Conservation (phyloP, 1,140 invertebrate genomes). For the Drosophila mojavensis region DNA sequence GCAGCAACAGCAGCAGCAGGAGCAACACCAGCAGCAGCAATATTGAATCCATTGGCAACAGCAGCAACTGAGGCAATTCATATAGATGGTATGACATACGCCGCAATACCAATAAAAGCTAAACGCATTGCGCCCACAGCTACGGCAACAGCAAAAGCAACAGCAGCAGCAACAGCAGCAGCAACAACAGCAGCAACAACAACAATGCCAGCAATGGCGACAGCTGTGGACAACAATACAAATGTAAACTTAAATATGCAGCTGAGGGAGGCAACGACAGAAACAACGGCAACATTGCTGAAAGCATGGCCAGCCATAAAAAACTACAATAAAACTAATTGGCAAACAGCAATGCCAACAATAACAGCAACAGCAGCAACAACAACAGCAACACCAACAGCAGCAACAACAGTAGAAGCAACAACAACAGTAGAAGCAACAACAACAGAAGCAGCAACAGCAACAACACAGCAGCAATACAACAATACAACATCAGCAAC, state of each 20-base stretch:
- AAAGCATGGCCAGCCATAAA: constrained; percentile 4
- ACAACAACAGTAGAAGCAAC: constrained; percentile 8
- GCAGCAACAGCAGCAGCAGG: background rate
- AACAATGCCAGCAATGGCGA: constrained; percentile 11
- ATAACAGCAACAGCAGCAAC: background rate
- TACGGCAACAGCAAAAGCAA: constrained; percentile 1
- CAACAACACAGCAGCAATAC: background rate
- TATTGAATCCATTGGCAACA: constrained; percentile 29
- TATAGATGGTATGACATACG: constrained; percentile 13
- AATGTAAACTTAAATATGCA: constrained; percentile 25
- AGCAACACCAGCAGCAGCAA: constrained; percentile 10
- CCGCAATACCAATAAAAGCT: constrained; percentile 53
- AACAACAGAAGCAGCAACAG: background rate
- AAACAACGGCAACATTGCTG: background rate
- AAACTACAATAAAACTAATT: constrained; percentile 35
- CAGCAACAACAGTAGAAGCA: background rate
- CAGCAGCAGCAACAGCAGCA: constrained; percentile 20
- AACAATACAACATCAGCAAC: constrained; percentile 8
- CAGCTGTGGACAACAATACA: constrained; percentile 5
- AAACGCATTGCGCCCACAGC: constrained; percentile 44
- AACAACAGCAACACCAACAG: background rate
- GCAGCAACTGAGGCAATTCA: constrained; percentile 4
- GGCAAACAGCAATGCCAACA: constrained; percentile 18
- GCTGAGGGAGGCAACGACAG: constrained; percentile 5
- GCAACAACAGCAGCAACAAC: constrained; percentile 4